Base-by-base conservation (phyloP, 2,888 invertebrate species). In the Heliconius charithonia region DNA sequence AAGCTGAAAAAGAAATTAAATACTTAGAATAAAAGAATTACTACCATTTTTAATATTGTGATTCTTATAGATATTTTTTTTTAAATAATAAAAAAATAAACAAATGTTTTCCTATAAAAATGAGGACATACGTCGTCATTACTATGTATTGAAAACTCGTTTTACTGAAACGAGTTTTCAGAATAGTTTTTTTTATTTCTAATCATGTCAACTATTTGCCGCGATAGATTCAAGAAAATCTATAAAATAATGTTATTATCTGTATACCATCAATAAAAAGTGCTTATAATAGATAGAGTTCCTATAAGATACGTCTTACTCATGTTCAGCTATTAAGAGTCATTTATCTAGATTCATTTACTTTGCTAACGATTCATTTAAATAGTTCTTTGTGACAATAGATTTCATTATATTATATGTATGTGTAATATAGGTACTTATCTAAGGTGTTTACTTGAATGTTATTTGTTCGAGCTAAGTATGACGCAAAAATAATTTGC, bases 401-500 rank as follows among this genome's bases (percentile, higher is more conserved):
- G n/a, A 9, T 32, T 32, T 32, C 32, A 51, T 71, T 72, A 59
- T 72, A 59, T n/a, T 59, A 37, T 37, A 56, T 72, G 25, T 59
- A 29, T 29, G 29, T 29, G n/a, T 72, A 6, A 32, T 16, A 37
- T 32, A 32, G 4, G n/a, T 13, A 72, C 32, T 59, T 63, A 63
- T 63, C 27, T 65, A 73, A 51, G 59, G 41, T 71, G 80, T 78
- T 71, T 81, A 80, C 74, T 75, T 78, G 41, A 51, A 27, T 75
- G 82, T 75, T 85, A 84, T 86, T 85, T 87, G 82, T 79, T 66
- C 29, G 75, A 82, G 83, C 83, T 85, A 71, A 82, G 84, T 83
- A 83, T 86, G 87, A 85, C 86, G 86, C 82, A 85, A 85, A 86
- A 84, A 84, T 86, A 84, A 85, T 83, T 75, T 76, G 70, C 76